Evolutionary conservation across 2,113 vertebrate genomes (phyloP).

Genomic region (Gobiocypris rarus): DNA sequence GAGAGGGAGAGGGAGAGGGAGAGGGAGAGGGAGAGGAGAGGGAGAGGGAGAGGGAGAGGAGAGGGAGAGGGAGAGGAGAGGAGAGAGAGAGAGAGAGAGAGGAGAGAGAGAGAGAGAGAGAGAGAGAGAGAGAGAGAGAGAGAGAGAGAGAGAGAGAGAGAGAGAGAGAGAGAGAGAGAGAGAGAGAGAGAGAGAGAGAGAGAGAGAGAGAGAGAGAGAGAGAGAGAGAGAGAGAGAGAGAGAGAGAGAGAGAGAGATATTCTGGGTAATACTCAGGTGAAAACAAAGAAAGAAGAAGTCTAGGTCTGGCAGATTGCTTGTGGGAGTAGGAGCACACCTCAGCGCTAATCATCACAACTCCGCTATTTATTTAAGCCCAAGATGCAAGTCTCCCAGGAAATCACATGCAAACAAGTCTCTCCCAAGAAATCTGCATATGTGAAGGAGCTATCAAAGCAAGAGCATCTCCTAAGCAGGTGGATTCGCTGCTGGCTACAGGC

Average conservation of each 20-base stretch:
- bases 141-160: neutral
- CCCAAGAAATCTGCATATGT: constrained; percentile 74
- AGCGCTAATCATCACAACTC: constrained; percentile 76
- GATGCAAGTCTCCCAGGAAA: constrained; percentile 78
- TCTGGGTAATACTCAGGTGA: constrained; percentile 11
- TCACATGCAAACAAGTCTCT: constrained; percentile 76
- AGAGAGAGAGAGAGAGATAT: neutral
- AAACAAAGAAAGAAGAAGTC: constrained; percentile 47
- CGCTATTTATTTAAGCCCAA: constrained; percentile 74
- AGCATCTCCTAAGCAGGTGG: constrained; percentile 69
- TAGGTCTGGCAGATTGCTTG: constrained; percentile 53
- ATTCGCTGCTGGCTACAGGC: constrained; percentile 45
- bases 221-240: too few relatives aligned
- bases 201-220: too few relatives aligned
- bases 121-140: neutral
- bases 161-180: neutral
- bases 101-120: too few relatives aligned
- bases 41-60: too few relatives aligned
- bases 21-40: neutral
- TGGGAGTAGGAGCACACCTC: constrained; percentile 64
- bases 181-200: neutral
- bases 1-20: neutral
- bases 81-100: neutral
- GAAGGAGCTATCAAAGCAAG: constrained; percentile 76
- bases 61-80: neutral